Percentiles rank a stretch among this genome's conserved stretches.
These are phyloP conservation scores for Malurus leucopterus DNA, from an alignment of 2,797 vertebrate species.

Conservation along the genomic window DNA sequence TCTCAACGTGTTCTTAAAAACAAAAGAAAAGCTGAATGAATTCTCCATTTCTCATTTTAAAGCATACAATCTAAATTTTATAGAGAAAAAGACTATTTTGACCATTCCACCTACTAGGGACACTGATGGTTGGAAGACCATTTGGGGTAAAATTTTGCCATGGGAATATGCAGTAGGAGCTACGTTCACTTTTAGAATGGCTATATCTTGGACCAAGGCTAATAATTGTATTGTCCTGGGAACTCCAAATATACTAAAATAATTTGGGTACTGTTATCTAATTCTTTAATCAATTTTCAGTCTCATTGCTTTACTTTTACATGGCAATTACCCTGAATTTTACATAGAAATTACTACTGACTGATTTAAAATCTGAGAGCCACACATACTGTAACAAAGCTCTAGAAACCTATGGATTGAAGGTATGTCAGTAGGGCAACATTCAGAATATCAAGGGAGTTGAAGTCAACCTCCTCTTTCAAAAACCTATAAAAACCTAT, in stretches of 20 bases:
- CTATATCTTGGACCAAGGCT: background rate
- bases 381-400: background rate
- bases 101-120: background rate
- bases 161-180: background rate
- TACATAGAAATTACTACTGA: background rate
- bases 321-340: background rate
- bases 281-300: slow-evolving; percentile 1
- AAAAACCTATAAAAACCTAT: background rate
- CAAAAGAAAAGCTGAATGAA: background rate
- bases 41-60: background rate
- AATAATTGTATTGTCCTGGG: background rate
- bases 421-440: background rate
- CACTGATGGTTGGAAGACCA: background rate
- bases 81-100: background rate
- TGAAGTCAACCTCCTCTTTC: background rate
- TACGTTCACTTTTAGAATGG: background rate
- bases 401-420: background rate
- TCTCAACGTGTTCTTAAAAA: background rate
- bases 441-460: background rate
- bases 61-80: background rate
- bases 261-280: background rate
- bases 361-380: background rate
- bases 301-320: background rate
- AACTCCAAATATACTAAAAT: background rate
- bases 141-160: background rate